These are phyloP conservation scores for Drosophila ambigua DNA, from an alignment of 1,140 invertebrate genomes.

Conservation along the genomic window DNA sequence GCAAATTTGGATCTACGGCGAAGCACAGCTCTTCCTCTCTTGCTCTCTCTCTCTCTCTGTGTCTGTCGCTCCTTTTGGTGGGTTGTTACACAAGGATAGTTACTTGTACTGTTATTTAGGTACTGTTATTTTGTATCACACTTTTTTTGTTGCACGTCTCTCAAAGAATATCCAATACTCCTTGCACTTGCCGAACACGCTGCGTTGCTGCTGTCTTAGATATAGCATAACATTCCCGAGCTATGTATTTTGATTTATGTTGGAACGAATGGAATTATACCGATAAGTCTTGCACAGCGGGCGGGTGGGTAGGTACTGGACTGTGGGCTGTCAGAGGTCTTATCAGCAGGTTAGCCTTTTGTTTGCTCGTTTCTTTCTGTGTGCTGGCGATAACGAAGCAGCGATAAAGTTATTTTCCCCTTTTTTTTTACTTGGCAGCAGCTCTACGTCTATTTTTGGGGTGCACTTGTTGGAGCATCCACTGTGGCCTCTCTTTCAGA, in stretches of 20 bases:
- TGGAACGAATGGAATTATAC: conserved; percentile 38
- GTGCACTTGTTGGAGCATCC: conserved; percentile 56
- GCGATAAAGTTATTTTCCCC: conserved; percentile 41
- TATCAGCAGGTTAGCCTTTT: conserved; percentile 57
- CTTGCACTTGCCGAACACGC: conserved; percentile 28
- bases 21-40: too few relatives aligned
- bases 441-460: conserved; percentile 33
- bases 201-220: conserved; percentile 31
- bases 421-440: conserved; percentile 22
- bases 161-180: conserved; percentile 45
- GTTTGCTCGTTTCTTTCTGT: conserved; percentile 17
- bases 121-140: conserved; percentile 38
- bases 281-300: conserved; percentile 27
- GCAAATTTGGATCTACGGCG: conserved; percentile 44
- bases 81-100: conserved; percentile 17
- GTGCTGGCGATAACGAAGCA: conserved; percentile 44
- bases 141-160: conserved; percentile 22
- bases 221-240: conserved; percentile 63
- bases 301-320: conserved; percentile 21
- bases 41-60: too few relatives aligned
- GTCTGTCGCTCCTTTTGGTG: too few relatives aligned
- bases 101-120: conserved; percentile 22
- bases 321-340: conserved; percentile 25
- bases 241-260: conserved; percentile 45
- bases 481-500: conserved; percentile 6